Base-by-base conservation (phyloP, 1,140 invertebrate genomes). In the Apis dorsata region DNA sequence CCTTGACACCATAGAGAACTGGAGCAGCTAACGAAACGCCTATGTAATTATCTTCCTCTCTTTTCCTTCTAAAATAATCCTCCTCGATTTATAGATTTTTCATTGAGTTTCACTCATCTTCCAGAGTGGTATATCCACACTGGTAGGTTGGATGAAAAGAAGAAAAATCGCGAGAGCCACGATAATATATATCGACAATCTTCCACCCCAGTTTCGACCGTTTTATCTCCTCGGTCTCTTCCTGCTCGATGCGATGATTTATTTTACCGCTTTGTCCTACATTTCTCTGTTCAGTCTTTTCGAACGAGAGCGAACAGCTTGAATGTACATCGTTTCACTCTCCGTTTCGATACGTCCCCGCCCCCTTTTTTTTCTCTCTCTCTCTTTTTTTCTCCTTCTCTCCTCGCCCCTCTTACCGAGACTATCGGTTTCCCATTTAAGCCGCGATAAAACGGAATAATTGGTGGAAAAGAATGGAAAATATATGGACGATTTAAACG, bases 201-300 rank as follows among this genome's bases (percentile, higher is more conserved):
- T 79, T 76, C 51, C 44, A n/a, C 34, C n/a, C 2, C 24, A 57
- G 17, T 21, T 57, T 80, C 69, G 13, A 13, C 69, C 51, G 69
- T 65, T 80, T 80, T 80, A 80, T 80, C 57, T 71, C 34, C 21
- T 11, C 13, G 11, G 1, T 24, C 10, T 34, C 4, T n/a, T 24
- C 10, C 53, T n/a, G 53, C 19, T 19, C n/a, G 7, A 10, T 44
- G 17, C 49, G 62, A 65, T 80, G 79, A 80, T 80, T 80, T 65
- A 73, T 71, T 80, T 80, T 44, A 65, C 62, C 70, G 79, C 28
- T 73, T 65, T 73, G 79, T 73, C 70, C 79, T 34, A 80, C 79
- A 80, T 80, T 80, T 57, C 70, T 63, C 60, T 12, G 0, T 44
- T 44, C 5, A 7, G 34, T 44, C 34, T 44, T 68, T 66, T 57